Base-by-base conservation (phyloP, 1,140 invertebrate species). In the Drosophila elegans region DNA sequence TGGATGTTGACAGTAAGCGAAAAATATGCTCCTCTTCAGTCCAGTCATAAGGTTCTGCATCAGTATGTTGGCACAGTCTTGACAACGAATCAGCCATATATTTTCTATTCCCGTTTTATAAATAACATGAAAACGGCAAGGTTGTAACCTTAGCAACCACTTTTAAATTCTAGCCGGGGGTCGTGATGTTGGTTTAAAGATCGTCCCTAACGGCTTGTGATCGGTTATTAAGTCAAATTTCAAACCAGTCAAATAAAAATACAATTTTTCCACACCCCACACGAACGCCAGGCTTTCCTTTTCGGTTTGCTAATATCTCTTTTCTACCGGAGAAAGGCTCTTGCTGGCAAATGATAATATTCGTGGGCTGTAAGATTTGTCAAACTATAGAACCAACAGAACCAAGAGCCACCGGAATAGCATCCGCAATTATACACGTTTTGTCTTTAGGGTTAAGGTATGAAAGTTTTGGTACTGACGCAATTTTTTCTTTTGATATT, bases 261-360 rank as follows among this genome's bases (percentile, higher is more conserved):
- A 60, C 60, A 5, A 29, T 57, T 41, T 63, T 5, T 41, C 57
- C 3, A 64, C 41, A 4, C 11, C 21, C 16, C 51, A 63, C 9
- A 54, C 42, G 21, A 54, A n/a, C 3, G 51, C 51, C 11, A 38
- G n/a, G 21, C 44, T 49, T 51, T 66, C 53, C 13, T 66, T 66
- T 49, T 67, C 46, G 2, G 39, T 46, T 46, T 52, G 16, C 16
- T 0, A 21, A 21, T 21, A 21, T 21, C 16, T 21, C 16, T 21
- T 21, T 21, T 21, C 16, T 21, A 21, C 16, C 16, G 16, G 16
- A 1, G 46, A 59, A 46, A 38, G 36, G 36, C 38, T 59, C 29
- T 67, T 60, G 27, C 63, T 73, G 3, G 62, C 54, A 32, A 74
- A 74, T 10, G 62, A 52, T 57, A 74, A 56, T 10, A 72, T 72